Percentiles rank a stretch among this genome's conserved stretches.
These are phyloP conservation scores for Panulirus ornatus DNA, from an alignment of 1,140 invertebrate genomes.

Conservation along the genomic window DNA sequence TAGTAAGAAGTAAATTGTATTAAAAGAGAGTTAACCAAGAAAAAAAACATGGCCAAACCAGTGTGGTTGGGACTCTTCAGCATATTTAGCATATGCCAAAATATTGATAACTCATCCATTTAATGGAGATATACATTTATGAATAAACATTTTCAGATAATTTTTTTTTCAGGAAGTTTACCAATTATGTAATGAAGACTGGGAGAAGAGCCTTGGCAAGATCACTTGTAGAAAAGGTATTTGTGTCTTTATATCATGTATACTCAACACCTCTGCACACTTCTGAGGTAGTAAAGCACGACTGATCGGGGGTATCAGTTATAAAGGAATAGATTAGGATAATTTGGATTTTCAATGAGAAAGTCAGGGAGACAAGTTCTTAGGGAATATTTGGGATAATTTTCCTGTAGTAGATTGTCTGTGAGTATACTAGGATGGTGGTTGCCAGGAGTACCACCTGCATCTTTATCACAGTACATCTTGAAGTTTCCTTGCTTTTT, in stretches of 20 bases:
- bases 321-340: background rate
- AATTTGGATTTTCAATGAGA: background rate
- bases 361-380: background rate
- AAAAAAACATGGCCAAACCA: too few relatives aligned
- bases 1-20: too few relatives aligned
- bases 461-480: too few relatives aligned
- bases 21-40: too few relatives aligned
- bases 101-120: background rate
- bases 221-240: slow-evolving; percentile 46
- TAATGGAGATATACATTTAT: background rate
- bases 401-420: too few relatives aligned
- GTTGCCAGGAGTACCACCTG: too few relatives aligned
- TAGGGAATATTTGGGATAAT: too few relatives aligned
- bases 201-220: slow-evolving; percentile 24
- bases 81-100: background rate
- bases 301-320: background rate
- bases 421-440: too few relatives aligned
- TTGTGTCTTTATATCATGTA: background rate
- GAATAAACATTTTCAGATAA: background rate
- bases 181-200: slow-evolving; percentile 50
- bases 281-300: background rate
- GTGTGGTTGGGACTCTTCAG: background rate
- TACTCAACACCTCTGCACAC: too few relatives aligned
- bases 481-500: too few relatives aligned
- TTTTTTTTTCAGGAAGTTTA: slow-evolving; percentile 56